Evolutionary conservation across 2,797 vertebrate genomes (phyloP).

Genomic region (Chelon labrosus): DNA sequence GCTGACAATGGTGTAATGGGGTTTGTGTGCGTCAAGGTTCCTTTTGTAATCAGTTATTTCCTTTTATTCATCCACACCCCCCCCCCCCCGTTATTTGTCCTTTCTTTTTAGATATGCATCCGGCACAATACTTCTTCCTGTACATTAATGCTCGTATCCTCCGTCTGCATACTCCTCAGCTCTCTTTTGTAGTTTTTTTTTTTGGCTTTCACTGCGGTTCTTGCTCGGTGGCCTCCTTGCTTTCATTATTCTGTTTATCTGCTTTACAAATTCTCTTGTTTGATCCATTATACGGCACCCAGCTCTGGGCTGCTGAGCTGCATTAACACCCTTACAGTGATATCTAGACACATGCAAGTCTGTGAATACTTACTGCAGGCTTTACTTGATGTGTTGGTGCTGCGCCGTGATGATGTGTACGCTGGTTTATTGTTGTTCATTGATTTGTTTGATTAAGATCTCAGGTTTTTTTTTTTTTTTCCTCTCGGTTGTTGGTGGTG

Average conservation of each 20-base stretch:
- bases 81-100: conserved; percentile 10
- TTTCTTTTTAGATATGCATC: conserved; percentile 19
- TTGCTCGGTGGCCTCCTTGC: conserved; percentile 5
- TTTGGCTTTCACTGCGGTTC: conserved; percentile 1
- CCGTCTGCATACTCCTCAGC: neutral
- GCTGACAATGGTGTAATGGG: conserved; percentile 48
- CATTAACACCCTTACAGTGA: neutral
- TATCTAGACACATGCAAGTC: neutral
- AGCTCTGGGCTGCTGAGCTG: conserved; percentile 7
- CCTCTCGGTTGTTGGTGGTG: no score
- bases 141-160: conserved; percentile 13
- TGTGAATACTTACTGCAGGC: conserved; percentile 1
- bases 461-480: neutral
- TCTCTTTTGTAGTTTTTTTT: conserved; percentile 32
- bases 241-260: conserved; percentile 51
- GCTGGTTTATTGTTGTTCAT: neutral
- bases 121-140: conserved; percentile 2
- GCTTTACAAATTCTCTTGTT: conserved; percentile 42
- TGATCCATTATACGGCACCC: conserved; percentile 36
- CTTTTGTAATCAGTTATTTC: conserved; percentile 39
- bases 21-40: conserved; percentile 11
- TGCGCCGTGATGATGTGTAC: neutral
- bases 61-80: conserved; percentile 39
- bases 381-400: neutral
- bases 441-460: neutral